A percentile compares a stretch with the other conserved stretches of the same genome.
Conservation (phyloP, 1,140 invertebrate genomes). For the Hormaphis cornu region DNA sequence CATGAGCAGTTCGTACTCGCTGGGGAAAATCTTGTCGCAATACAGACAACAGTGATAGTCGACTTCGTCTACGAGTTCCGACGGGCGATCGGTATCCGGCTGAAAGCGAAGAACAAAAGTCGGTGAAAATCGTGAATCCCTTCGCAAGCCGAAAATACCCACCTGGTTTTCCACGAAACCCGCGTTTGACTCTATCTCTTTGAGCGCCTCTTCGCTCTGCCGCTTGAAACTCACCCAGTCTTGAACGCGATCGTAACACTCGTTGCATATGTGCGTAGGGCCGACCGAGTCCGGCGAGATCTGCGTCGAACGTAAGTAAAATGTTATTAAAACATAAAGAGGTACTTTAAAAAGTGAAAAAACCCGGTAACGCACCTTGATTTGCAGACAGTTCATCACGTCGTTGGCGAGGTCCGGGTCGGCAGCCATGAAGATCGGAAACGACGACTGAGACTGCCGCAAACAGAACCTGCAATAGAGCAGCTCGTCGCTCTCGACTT, state of each 20-base stretch:
- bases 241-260: slow-evolving; percentile 12
- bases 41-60: slow-evolving; percentile 21
- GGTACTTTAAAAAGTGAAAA: neutral
- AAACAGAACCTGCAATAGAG: slow-evolving; percentile 13
- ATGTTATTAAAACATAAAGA: neutral
- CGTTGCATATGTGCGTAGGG: slow-evolving; percentile 14
- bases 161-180: neutral
- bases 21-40: slow-evolving; percentile 11
- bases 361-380: neutral
- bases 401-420: slow-evolving; percentile 9
- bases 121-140: neutral
- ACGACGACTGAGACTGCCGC: neutral
- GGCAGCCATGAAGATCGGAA: slow-evolving; percentile 2
- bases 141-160: neutral
- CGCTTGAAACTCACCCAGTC: slow-evolving; percentile 18
- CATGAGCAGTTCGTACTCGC: neutral
- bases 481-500: neutral
- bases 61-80: neutral
- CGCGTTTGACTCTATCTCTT: neutral
- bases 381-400: slow-evolving; percentile 16
- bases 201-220: neutral
- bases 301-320: neutral
- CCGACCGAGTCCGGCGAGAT: neutral
- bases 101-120: neutral
- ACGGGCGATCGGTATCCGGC: neutral